Conservation (phyloP, 2,888 invertebrate genomes). For the Bombylius discolor region DNA sequence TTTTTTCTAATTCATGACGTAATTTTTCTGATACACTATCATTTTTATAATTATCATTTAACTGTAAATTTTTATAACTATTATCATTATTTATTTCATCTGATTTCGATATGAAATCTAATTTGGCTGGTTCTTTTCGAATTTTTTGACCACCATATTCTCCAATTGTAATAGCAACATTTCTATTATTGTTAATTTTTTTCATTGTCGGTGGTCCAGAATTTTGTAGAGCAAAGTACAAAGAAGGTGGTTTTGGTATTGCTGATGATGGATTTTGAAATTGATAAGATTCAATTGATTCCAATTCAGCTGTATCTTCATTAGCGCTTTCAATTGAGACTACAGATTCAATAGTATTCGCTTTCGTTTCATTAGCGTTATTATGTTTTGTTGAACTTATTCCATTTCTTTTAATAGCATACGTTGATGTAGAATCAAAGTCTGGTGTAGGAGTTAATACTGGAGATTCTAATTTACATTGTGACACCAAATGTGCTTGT, state of each 20-base stretch:
- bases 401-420: slow-evolving; percentile 12
- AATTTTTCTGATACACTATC: slow-evolving; percentile 46
- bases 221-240: slow-evolving; percentile 50
- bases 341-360: slow-evolving; percentile 15
- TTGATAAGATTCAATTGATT: slow-evolving; percentile 62
- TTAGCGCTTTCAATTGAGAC: slow-evolving; percentile 21
- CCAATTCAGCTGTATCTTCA: slow-evolving; percentile 54
- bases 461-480: no score
- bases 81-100: slow-evolving; percentile 7
- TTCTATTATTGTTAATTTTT: slow-evolving; percentile 38
- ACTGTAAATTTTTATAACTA: neutral
- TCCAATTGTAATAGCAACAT: slow-evolving; percentile 57
- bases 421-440: slow-evolving; percentile 36
- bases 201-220: slow-evolving; percentile 45
- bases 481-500: no score
- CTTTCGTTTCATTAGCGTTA: slow-evolving; percentile 1
- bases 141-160: slow-evolving; percentile 48
- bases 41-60: slow-evolving; percentile 12
- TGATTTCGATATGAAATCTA: slow-evolving; percentile 46
- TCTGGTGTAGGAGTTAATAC: slow-evolving; percentile 41
- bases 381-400: slow-evolving; percentile 6
- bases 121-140: slow-evolving; percentile 52
- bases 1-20: slow-evolving; percentile 60
- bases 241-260: slow-evolving; percentile 52
- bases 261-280: slow-evolving; percentile 49